Percentiles rank a stretch among this genome's conserved stretches.
Evolutionary conservation across 2,797 vertebrate species (phyloP).

Genomic region (Hafferia zeledoni): DNA sequence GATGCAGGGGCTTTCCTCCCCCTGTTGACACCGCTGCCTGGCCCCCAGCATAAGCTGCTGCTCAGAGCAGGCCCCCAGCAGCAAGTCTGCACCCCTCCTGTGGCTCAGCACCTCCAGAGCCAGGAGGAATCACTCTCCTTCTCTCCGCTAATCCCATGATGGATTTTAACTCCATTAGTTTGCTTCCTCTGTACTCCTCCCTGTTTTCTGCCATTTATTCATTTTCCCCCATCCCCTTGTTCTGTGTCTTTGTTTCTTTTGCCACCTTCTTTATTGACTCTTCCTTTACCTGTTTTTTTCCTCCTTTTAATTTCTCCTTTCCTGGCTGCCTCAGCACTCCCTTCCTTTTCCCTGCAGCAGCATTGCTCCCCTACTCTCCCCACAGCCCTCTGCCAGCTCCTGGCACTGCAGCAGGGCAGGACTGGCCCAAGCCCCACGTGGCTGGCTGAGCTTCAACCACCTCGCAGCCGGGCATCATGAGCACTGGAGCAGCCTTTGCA

Average conservation of each 20-base stretch:
- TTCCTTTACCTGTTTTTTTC: background rate
- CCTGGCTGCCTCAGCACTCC: background rate
- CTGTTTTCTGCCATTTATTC: background rate
- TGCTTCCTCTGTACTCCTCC: background rate
- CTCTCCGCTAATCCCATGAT: background rate
- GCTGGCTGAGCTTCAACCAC: background rate
- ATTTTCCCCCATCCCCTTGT: background rate
- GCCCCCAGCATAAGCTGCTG: fast-evolving
- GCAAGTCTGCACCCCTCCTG: background rate
- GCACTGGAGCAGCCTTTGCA: background rate
- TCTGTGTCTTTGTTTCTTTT: background rate
- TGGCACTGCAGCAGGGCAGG: background rate
- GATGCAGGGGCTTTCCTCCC: background rate
- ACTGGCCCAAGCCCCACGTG: background rate
- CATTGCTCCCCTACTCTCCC: background rate
- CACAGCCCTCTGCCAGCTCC: constrained; percentile 72
- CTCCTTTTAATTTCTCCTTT: background rate
- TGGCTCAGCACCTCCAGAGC: background rate
- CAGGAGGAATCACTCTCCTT: background rate
- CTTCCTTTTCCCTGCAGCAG: background rate
- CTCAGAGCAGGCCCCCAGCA: background rate
- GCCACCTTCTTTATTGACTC: background rate
- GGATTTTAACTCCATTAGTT: constrained; percentile 36
- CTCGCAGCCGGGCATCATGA: background rate
- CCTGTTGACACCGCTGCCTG: fast-evolving